phyloP scores from a whole-genome alignment of 2,797 vertebrate species.

The Onychomys torridus region DNA sequence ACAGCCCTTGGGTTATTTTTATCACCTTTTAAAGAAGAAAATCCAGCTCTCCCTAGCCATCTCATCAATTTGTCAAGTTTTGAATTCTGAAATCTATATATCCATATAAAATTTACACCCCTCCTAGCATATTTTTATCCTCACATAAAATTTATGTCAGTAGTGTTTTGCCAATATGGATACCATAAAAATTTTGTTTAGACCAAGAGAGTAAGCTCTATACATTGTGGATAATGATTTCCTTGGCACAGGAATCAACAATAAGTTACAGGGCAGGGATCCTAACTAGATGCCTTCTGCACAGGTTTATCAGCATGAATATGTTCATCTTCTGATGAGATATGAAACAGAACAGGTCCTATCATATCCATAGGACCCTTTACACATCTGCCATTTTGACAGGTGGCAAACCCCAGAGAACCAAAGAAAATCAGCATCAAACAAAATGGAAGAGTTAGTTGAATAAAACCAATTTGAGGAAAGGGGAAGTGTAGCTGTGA shows the following conservation, averaged over 20 bases:
- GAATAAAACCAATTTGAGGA: conserved; percentile 41
- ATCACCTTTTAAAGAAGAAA: conserved; percentile 76
- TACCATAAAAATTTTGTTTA: conserved; percentile 86
- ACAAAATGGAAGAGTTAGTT: background rate
- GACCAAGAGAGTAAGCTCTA: conserved; percentile 67
- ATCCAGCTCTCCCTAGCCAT: conserved; percentile 75
- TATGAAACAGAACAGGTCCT: background rate
- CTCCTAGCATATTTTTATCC: conserved; percentile 86
- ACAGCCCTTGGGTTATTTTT: conserved; percentile 84
- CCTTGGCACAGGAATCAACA: conserved; percentile 51
- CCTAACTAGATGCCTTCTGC: background rate
- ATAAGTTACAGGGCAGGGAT: background rate
- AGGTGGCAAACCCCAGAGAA: conserved; percentile 56
- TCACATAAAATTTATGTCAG: conserved; percentile 85
- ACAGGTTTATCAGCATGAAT: conserved; percentile 49
- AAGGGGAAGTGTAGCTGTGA: background rate
- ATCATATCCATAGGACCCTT: background rate
- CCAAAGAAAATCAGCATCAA: conserved; percentile 49
- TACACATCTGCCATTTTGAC: background rate
- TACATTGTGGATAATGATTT: conserved; percentile 52
- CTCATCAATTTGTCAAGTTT: conserved; percentile 84
- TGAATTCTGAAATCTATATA: conserved; percentile 86
- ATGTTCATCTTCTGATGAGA: conserved; percentile 36
- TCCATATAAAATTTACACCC: conserved; percentile 84
- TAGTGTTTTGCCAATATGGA: conserved; percentile 86